Evolutionary conservation across 1,140 invertebrate species (phyloP), one percentile per base, ranked within the genome.

Genomic region (Bombus confusus): DNA sequence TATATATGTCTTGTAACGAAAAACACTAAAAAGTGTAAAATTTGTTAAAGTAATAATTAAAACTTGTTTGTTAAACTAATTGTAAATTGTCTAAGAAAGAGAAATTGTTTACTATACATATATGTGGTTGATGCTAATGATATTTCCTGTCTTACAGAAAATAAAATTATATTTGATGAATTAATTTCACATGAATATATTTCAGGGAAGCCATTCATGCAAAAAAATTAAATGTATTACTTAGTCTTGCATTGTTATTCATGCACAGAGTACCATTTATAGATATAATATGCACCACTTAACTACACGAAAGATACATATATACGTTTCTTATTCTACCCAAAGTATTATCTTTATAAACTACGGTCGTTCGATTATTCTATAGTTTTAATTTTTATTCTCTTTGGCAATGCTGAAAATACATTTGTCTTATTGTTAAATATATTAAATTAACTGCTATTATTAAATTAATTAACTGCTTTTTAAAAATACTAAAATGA

Each of bases 41-140:
- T 47, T 47, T 47, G 12, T 47, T 47, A 47, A 47, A 18, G 0
- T 18, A 47, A 47, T 47, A 47, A 47, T 47, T 47, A 47, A 47
- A 47, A 47, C 15, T 18, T 47, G 43, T 47, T 5, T 15, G 5
- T 47, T 47, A 18, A 47, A 47, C 15, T 18, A 47, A 47, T 47
- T 47, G 43, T 47, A 47, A 47, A 47, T 47, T 47, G 12, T 47
- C 6, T 47, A 47, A 18, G 47, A 47, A 47, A 47, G 43, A 47
- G 6, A 47, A 47, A 0, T 6, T 47, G 47, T 47, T 47, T 47
- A 47, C 47, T 47, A 18, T 47, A 47, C 6, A 98, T 99, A 88
- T 99, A 98, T 95, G 98, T 99, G 34, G 96, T 99, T 52, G 98
- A 99, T 95, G 97, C 98, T 15, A 97, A 97, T 91, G 97, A 98